Conservation (phyloP, 2,797 vertebrate species). For the Gouania willdenowi region DNA sequence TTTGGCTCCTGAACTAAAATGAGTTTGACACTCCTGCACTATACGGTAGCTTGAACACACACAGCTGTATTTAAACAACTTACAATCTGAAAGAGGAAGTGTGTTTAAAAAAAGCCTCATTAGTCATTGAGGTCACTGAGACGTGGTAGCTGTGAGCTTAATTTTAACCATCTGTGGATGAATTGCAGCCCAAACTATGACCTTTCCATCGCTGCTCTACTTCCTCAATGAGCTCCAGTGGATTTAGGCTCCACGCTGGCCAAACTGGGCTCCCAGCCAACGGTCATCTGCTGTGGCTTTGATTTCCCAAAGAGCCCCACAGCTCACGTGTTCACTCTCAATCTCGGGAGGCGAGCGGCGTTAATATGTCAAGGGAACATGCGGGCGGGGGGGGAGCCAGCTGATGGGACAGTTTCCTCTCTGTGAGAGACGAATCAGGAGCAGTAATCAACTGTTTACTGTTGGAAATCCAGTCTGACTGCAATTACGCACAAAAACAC, state of each 20-base stretch:
- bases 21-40: too few relatives aligned
- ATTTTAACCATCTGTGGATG: too few relatives aligned
- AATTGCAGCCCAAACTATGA: too few relatives aligned
- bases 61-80: too few relatives aligned
- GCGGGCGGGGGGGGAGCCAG: conserved; percentile 21
- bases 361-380: conserved; percentile 50
- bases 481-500: too few relatives aligned
- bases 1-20: too few relatives aligned
- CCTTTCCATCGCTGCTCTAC: conserved; percentile 15
- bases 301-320: conserved; percentile 24
- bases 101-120: too few relatives aligned
- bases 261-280: conserved; percentile 27
- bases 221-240: conserved; percentile 13
- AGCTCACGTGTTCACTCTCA: conserved; percentile 55
- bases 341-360: conserved; percentile 45
- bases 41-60: too few relatives aligned
- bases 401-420: conserved; percentile 44
- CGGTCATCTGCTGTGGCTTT: conserved; percentile 12
- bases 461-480: too few relatives aligned
- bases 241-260: conserved; percentile 16
- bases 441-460: conserved; percentile 34
- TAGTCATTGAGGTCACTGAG: too few relatives aligned
- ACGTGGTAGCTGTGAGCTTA: not conserved
- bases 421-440: conserved; percentile 8
- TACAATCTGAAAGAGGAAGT: too few relatives aligned